Percentiles rank a stretch among this genome's conserved stretches.
phyloP scores from a whole-genome alignment of 1,140 invertebrate species.

The Nephila pilipes region DNA sequence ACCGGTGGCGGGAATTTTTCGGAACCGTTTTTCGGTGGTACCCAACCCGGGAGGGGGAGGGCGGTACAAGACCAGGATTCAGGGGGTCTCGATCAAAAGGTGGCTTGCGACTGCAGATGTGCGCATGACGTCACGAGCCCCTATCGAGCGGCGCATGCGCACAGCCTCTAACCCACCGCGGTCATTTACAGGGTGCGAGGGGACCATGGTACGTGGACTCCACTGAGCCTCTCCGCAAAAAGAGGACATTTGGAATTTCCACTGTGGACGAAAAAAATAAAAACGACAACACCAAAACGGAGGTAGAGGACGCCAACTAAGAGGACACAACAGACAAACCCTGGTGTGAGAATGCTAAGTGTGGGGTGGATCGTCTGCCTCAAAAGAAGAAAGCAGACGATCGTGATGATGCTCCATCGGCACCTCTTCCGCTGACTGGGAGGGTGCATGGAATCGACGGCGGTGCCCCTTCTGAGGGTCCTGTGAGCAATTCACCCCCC shows the following conservation, averaged over 20 bases:
- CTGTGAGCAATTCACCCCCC: conserved; percentile 37
- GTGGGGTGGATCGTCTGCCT: conserved; percentile 26
- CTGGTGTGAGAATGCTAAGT: conserved; percentile 44
- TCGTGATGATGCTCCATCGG: conserved; percentile 42
- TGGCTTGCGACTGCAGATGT: conserved; percentile 74
- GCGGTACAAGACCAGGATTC: conserved; percentile 14
- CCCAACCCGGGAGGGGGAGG: background rate
- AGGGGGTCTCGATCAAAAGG: conserved; percentile 61
- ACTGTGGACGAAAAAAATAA: conserved; percentile 1
- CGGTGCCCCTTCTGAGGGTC: conserved; percentile 63
- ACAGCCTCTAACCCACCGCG: conserved; percentile 62
- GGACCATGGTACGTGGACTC: conserved; percentile 51
- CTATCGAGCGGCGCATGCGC: conserved; percentile 75
- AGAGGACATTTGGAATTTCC: conserved; percentile 24
- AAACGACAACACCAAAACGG: background rate
- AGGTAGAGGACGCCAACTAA: background rate
- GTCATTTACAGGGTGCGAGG: conserved; percentile 75
- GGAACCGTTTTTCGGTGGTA: conserved; percentile 38
- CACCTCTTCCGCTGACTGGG: conserved; percentile 55
- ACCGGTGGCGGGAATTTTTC: background rate
- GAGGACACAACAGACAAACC: background rate
- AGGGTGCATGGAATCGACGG: conserved; percentile 69
- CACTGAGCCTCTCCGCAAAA: background rate
- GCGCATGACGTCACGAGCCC: conserved; percentile 71
- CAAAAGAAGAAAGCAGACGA: conserved; percentile 22